Base-by-base conservation (phyloP, 2,888 invertebrate genomes). In the Cheilosia pagana region DNA sequence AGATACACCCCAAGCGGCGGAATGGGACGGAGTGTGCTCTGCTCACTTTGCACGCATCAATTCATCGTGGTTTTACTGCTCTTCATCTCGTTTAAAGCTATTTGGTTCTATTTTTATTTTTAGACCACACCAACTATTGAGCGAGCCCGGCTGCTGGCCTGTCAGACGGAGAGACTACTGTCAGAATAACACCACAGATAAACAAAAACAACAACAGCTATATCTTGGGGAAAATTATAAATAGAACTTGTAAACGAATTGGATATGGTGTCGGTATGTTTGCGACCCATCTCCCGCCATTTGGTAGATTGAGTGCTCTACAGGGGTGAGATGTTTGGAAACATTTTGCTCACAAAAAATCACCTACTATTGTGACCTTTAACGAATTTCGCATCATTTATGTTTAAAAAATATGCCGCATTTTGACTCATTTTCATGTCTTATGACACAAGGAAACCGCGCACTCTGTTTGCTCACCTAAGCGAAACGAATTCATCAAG, bases 71-170 rank as follows among this genome's bases (percentile, higher is more conserved):
- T 75, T 28, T 35, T 62, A 39, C 23, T 55, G 41, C 35, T 35
- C 60, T 31, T 59, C 35, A 6, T 68, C 19, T 63, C 50, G 35
- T 52, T 68, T 72, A 25, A 55, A 62, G 50, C 53, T 60, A 68
- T 55, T 62, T 55, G 57, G 45, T 74, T 78, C 83, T 78, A 78
- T 83, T 74, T 83, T 70, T 83, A 78, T 78, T 74, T 78, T 63
- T 77, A 55, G 67, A 77, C 67, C 25, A 67, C 59, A 68, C 68
- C 16, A 59, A 52, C 31, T 57, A 70, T 74, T 71, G 70, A 71
- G 50, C 25, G 70, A 62, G 60, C 65, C 82, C 77, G 77, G 83
- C 78, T 74, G 82, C 62, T 31, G 67, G 67, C 52, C 72, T 82
- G 78, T 78, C 74, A 78, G 74, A 83, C 74, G 62, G 45, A 77